phyloP scores from a whole-genome alignment of 1,140 invertebrate genomes.

The Hestina assimilis region DNA sequence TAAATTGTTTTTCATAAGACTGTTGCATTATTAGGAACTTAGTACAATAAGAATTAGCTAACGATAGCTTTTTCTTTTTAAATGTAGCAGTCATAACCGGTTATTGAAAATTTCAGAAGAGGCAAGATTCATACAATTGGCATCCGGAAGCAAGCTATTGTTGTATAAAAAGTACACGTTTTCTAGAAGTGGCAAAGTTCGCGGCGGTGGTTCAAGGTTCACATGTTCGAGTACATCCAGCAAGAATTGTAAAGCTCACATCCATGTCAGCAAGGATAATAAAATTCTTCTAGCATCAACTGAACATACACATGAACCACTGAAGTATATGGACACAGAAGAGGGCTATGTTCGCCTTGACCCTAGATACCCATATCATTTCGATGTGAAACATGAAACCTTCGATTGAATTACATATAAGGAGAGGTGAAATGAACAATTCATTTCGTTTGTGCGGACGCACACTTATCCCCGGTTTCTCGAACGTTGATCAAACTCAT shows the following conservation, averaged over 20 bases:
- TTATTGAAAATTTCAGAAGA: slow-evolving; percentile 14
- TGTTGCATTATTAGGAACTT: too few relatives aligned
- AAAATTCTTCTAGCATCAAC: slow-evolving; percentile 15
- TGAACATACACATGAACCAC: slow-evolving; percentile 38
- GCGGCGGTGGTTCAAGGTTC: slow-evolving; percentile 27
- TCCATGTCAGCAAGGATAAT: slow-evolving; percentile 31
- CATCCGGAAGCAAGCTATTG: slow-evolving; percentile 33
- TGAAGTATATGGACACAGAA: slow-evolving; percentile 25
- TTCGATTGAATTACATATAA: slow-evolving; percentile 14
- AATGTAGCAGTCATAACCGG: neutral
- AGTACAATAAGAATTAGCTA: too few relatives aligned
- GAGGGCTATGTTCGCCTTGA: slow-evolving; percentile 28
- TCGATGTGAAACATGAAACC: slow-evolving; percentile 22
- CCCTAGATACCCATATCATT: slow-evolving; percentile 26
- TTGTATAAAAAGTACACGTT: slow-evolving; percentile 35
- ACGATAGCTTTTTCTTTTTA: neutral
- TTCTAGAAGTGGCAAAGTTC: slow-evolving; percentile 29
- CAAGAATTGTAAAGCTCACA: slow-evolving; percentile 32
- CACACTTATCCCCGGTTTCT: too few relatives aligned
- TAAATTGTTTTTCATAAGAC: too few relatives aligned
- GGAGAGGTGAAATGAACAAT: too few relatives aligned
- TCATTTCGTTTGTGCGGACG: too few relatives aligned
- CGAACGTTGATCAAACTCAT: too few relatives aligned
- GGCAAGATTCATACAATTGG: slow-evolving; percentile 36
- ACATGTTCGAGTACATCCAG: slow-evolving; percentile 28